Conservation (phyloP, 1,140 invertebrate genomes). For the Patella vulgata region DNA sequence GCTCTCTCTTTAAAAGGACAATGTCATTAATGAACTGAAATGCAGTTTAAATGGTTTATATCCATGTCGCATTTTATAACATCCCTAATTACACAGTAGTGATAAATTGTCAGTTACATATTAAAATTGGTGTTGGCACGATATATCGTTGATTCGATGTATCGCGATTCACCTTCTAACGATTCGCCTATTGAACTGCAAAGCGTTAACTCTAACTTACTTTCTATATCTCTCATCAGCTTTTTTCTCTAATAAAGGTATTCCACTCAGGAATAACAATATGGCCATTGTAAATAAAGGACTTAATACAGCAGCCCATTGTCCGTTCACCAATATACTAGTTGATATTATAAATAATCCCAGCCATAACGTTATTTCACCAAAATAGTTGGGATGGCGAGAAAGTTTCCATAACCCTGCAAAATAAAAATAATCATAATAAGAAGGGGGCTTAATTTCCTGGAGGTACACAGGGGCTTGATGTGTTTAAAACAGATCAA, state of each 20-base stretch:
- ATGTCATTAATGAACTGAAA: no score
- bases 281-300: conserved; percentile 89
- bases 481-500: no score
- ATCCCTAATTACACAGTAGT: no score
- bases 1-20: no score
- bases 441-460: neutral
- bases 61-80: no score
- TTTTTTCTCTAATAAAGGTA: conserved; percentile 77
- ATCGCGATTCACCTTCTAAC: no score
- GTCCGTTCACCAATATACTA: conserved; percentile 81
- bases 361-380: conserved; percentile 94
- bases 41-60: no score
- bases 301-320: conserved; percentile 84
- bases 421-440: conserved; percentile 15
- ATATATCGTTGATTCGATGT: no score
- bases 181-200: no score
- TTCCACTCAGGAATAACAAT: conserved; percentile 79
- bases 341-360: conserved; percentile 90
- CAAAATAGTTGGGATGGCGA: conserved; percentile 95
- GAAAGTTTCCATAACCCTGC: conserved; percentile 88
- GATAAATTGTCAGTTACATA: no score
- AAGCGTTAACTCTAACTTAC: no score
- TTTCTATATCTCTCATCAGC: conserved; percentile 88
- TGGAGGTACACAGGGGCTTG: neutral
- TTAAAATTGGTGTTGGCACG: no score